Evolutionary conservation across 2,113 vertebrate genomes (phyloP).

Genomic region (Rhabdornis inornatus): DNA sequence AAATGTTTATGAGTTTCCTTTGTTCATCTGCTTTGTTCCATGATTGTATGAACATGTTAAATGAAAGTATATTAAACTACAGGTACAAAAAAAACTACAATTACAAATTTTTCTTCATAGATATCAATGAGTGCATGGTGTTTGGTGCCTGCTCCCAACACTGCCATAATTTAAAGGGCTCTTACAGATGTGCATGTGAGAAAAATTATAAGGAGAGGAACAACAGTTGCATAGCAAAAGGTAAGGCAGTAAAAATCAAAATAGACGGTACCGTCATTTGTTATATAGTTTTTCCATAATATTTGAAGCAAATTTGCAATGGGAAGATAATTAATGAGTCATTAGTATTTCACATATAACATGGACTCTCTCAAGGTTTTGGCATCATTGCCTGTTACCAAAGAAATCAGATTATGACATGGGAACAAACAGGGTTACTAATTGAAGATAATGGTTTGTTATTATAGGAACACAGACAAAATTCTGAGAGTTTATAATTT

Average conservation of each 20-base stretch:
- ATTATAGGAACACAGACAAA: background rate
- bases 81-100: background rate
- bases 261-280: background rate
- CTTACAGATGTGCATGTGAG: conserved; percentile 92
- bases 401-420: background rate
- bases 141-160: conserved; percentile 92
- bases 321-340: background rate
- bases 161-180: conserved; percentile 91
- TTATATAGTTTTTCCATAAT: background rate
- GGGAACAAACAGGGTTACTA: background rate
- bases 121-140: conserved; percentile 92
- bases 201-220: conserved; percentile 89
- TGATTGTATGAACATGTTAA: background rate
- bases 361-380: background rate
- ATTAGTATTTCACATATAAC: background rate
- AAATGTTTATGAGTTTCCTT: background rate
- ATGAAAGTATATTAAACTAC: background rate
- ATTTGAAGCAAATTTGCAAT: background rate
- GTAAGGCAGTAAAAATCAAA: conserved; percentile 69
- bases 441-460: background rate
- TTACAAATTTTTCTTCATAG: conserved; percentile 63
- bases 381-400: background rate
- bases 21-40: background rate
- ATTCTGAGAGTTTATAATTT: background rate
- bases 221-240: conserved; percentile 89